Evolutionary conservation across 2,113 vertebrate species (phyloP).

Genomic region (Mormoops blainvillei): DNA sequence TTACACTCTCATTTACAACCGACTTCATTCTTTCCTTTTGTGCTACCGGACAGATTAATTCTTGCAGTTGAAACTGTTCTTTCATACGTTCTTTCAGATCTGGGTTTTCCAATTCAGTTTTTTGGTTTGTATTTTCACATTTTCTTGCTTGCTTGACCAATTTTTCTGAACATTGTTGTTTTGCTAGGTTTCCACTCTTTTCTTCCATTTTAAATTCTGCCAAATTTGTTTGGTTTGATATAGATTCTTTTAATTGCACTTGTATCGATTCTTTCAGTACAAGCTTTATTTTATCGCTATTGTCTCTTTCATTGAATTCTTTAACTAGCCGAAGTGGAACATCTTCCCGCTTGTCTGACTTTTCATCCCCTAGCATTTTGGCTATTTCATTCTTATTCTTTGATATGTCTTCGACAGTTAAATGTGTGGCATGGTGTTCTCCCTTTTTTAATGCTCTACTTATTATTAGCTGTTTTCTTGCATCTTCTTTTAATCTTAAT

Average conservation of each 20-base stretch:
- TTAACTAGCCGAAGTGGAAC: not conserved
- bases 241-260: not conserved
- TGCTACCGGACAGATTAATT: conserved; percentile 38
- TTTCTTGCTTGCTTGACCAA: not conserved
- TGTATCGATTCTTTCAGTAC: not conserved
- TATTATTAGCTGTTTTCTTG: not conserved
- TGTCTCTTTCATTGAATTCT: conserved; percentile 32
- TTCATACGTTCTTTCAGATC: not conserved
- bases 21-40: not conserved
- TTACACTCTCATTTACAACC: not conserved
- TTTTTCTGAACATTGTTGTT: not conserved
- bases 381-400: not conserved
- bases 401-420: not conserved
- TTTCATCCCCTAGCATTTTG: not conserved
- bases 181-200: not conserved
- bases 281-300: not conserved
- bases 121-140: not conserved
- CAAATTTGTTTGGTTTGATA: not conserved
- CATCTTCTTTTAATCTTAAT: conserved; percentile 49
- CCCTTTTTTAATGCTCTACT: conserved; percentile 22
- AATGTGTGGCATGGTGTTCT: not conserved
- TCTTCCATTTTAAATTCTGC: conserved; percentile 23
- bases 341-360: conserved; percentile 5
- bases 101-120: not conserved
- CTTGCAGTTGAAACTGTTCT: not conserved